phyloP scores from a whole-genome alignment of 2,113 vertebrate species.

The Cephalopterus ornatus region DNA sequence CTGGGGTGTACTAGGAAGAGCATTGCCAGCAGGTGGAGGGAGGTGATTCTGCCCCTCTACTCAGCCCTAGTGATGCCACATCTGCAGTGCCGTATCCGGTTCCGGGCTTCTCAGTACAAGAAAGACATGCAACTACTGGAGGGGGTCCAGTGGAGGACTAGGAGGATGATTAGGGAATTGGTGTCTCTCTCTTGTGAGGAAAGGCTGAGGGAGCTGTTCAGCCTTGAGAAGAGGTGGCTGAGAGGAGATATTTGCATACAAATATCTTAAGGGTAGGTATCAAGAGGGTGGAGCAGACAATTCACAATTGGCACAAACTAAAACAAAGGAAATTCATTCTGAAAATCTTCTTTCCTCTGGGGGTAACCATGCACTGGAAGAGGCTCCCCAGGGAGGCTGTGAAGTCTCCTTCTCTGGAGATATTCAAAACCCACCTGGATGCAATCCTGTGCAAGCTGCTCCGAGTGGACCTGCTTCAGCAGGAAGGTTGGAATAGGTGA shows the following conservation, averaged over 20 bases:
- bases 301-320: neutral
- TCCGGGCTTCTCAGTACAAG: neutral
- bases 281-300: neutral
- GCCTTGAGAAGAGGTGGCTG: neutral
- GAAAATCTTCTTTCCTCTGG: neutral
- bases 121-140: fast-evolving
- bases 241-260: neutral
- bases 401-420: neutral
- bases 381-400: neutral
- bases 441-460: neutral
- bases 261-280: neutral
- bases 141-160: neutral
- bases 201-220: neutral
- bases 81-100: neutral
- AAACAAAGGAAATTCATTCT: neutral
- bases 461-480: neutral
- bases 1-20: neutral
- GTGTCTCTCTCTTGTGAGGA: neutral
- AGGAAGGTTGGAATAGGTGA: neutral
- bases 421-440: neutral
- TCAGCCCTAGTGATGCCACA: neutral
- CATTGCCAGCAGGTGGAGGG: neutral
- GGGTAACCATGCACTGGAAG: too few relatives aligned
- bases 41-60: neutral
- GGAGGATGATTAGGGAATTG: neutral